Percentiles rank a stretch among this genome's conserved stretches.
These are phyloP conservation scores for Neoarius graeffei DNA, from an alignment of 2,113 vertebrate genomes.

Conservation along the genomic window DNA sequence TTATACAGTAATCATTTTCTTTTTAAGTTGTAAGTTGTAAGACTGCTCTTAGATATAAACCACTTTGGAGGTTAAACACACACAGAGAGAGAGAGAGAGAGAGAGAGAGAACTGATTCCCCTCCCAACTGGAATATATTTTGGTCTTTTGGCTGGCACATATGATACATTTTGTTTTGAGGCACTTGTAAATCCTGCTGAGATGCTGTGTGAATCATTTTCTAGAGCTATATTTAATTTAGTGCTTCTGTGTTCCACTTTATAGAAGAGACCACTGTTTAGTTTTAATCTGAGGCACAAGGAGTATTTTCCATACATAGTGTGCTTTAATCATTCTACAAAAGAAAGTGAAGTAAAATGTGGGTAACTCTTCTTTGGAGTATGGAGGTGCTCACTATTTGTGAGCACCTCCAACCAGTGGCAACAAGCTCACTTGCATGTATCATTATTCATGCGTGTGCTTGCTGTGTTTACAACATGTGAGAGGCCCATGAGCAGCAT, in stretches of 20 bases:
- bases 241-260: slow-evolving; percentile 13
- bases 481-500: neutral
- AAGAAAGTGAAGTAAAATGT: neutral
- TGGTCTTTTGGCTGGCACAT: slow-evolving; percentile 37
- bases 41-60: neutral
- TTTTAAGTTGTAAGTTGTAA: neutral
- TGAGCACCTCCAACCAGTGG: neutral
- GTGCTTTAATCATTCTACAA: neutral
- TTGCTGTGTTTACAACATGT: slow-evolving; percentile 18
- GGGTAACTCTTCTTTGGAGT: neutral
- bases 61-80: slow-evolving; percentile 24
- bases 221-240: slow-evolving; percentile 4
- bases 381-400: neutral
- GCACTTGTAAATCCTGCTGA: slow-evolving; percentile 24
- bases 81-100: neutral
- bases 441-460: neutral
- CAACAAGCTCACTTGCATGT: neutral
- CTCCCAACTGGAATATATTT: slow-evolving; percentile 36
- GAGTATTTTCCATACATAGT: neutral
- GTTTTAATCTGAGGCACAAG: neutral
- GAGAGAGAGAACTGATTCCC: neutral
- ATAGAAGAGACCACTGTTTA: neutral
- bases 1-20: neutral
- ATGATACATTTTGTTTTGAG: slow-evolving; percentile 50
- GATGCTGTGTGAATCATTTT: slow-evolving; percentile 2